These are phyloP conservation scores for Aethina tumida DNA, from an alignment of 1,140 invertebrate genomes.

Conservation along the genomic window DNA sequence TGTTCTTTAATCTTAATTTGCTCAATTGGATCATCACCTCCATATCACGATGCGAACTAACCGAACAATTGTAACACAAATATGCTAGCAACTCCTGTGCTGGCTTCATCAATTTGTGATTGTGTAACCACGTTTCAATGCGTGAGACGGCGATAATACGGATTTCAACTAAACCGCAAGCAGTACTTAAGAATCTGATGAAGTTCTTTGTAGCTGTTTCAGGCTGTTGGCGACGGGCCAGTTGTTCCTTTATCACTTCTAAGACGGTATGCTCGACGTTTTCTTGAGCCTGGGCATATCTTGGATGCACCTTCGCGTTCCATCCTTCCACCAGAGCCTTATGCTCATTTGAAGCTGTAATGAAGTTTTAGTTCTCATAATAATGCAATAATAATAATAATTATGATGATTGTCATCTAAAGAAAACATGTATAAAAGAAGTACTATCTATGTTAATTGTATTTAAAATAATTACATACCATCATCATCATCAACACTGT, in stretches of 20 bases:
- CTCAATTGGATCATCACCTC: constrained; percentile 85
- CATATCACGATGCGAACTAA: constrained; percentile 67
- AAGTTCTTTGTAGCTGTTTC: constrained; percentile 84
- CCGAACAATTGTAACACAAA: constrained; percentile 80
- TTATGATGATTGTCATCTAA: too few species aligned
- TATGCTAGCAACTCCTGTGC: constrained; percentile 91
- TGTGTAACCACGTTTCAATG: constrained; percentile 90
- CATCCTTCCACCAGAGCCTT: constrained; percentile 34
- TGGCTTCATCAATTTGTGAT: constrained; percentile 82
- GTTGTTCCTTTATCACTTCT: constrained; percentile 79
- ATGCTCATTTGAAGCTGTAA: constrained; percentile 36
- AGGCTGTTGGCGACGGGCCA: constrained; percentile 71
- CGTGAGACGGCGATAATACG: constrained; percentile 70
- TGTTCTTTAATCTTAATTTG: constrained; percentile 88
- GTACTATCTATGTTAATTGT: constrained; percentile 9
- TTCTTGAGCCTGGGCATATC: constrained; percentile 55
- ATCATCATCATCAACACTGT: constrained; percentile 45
- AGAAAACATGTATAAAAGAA: constrained; percentile 6
- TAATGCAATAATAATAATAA: constrained; percentile 8
- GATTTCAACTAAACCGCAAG: constrained; percentile 79
- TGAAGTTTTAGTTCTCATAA: constrained; percentile 7
- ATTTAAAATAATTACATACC: constrained; percentile 25
- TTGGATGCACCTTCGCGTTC: constrained; percentile 39
- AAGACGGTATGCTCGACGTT: constrained; percentile 73
- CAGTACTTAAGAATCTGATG: constrained; percentile 70